These are phyloP conservation scores for Oncorhynchus keta DNA, from an alignment of 2,113 vertebrate species.

Conservation along the genomic window DNA sequence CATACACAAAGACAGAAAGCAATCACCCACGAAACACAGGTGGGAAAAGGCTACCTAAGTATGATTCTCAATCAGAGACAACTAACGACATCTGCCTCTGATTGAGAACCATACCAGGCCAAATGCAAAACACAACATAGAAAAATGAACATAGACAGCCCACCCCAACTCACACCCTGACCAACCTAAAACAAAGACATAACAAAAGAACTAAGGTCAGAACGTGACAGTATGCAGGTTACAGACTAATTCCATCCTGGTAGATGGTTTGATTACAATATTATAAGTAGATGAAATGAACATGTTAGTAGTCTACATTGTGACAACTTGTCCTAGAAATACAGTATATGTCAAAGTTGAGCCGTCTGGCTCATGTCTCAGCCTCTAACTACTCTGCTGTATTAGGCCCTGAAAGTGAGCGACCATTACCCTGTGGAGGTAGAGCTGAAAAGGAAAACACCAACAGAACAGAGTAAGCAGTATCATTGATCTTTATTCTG, in stretches of 20 bases:
- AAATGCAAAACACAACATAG: too few relatives aligned
- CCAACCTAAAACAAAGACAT: too few relatives aligned
- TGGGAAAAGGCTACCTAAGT: too few relatives aligned
- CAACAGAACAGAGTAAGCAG: conserved; percentile 30
- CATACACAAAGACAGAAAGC: too few relatives aligned
- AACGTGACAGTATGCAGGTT: conserved; percentile 39
- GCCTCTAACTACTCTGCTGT: not conserved
- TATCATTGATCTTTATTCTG: conserved; percentile 20
- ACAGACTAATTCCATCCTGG: not conserved
- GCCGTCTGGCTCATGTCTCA: not conserved
- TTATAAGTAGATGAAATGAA: not conserved
- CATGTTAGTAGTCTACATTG: not conserved
- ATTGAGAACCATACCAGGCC: too few relatives aligned
- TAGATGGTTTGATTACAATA: too few relatives aligned
- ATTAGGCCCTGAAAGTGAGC: conserved; percentile 69
- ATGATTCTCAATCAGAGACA: too few relatives aligned
- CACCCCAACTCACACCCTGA: too few relatives aligned
- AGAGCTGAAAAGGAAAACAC: conserved; percentile 43
- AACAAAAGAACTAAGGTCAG: too few relatives aligned
- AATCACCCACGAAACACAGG: too few relatives aligned
- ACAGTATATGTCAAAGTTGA: not conserved
- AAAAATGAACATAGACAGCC: too few relatives aligned
- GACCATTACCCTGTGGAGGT: conserved; percentile 79
- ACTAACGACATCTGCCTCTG: too few relatives aligned
- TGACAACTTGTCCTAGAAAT: not conserved